Evolutionary conservation across 2,113 vertebrate species (phyloP), one percentile per base, ranked within the genome.

Genomic region (Seriola dumerili): DNA sequence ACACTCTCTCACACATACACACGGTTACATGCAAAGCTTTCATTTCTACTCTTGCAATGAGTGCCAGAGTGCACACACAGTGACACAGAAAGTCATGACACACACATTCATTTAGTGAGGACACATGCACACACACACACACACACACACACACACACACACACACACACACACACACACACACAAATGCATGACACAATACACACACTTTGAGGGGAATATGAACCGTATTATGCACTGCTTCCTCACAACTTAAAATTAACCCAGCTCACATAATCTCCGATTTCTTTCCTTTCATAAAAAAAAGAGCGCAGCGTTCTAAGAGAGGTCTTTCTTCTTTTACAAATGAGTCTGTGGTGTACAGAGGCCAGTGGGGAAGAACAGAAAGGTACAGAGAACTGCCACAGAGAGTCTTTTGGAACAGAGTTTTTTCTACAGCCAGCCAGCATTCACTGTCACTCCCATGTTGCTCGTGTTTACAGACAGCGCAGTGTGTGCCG

Each of bases 181-280:
- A 76, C 2, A 10, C n/a, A 71, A 76, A 89, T n/a, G 52, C 21
- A 76, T 59, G 17, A 38, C 65, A 80, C 69, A 73, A 32, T 23
- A 58, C 17, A 52, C 44, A 54, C 32, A 72, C 58, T 81, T 78
- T 44, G 32, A 57, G 42, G 34, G 29, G 58, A 75, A 38, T 19
- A 34, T 68, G 72, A 72, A 54, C 32, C 64, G 25, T 65, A 85
- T 82, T 75, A 57, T 77, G 59, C 40, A 61, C 70, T 72, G 17
- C 21, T 64, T 13, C 64, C 61, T 79, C 36, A 19, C 61, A 62
- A 89, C 69, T 67, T 80, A 61, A 88, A 86, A 90, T 87, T 69
- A 85, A 89, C 71, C 29, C n/a, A 42, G 74, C 78, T 86, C 68
- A 44, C 68, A 88, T 81, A 77, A 90, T 89, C 81, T 74, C n/a